Evolutionary conservation across 1,140 invertebrate genomes (phyloP).

Genomic region (Probaryconus sp.): DNA sequence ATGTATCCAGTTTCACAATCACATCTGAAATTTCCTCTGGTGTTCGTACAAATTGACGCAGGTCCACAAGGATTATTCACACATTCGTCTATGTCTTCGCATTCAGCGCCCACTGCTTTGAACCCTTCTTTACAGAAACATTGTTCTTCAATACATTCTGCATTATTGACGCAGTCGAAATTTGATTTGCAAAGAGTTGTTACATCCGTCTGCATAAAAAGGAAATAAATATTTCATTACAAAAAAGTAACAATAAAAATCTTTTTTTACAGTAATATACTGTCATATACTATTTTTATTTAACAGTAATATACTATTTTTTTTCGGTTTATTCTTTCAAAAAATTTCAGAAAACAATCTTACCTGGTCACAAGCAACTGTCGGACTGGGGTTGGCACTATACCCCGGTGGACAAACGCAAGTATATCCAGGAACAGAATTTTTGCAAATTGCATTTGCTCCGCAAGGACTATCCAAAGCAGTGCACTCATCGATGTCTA

Average conservation of each 20-base stretch:
- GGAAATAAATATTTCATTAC: background rate
- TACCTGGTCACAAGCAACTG: constrained; percentile 92
- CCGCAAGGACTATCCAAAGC: constrained; percentile 90
- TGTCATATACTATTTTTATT: background rate
- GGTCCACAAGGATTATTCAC: constrained; percentile 86
- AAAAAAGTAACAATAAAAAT: background rate
- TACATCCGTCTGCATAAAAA: constrained; percentile 83
- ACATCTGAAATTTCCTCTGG: constrained; percentile 90
- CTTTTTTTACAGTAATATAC: constrained; percentile 1
- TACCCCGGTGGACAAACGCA: constrained; percentile 94
- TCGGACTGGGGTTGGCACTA: constrained; percentile 86
- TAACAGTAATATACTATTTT: no score
- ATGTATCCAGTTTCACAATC: constrained; percentile 92
- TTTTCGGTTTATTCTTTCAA: background rate
- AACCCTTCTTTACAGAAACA: constrained; percentile 96
- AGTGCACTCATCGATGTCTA: constrained; percentile 94
- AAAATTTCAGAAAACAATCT: constrained; percentile 22
- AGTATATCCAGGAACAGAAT: constrained; percentile 90
- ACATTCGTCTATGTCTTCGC: constrained; percentile 92
- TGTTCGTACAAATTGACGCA: constrained; percentile 89
- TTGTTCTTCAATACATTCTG: constrained; percentile 90
- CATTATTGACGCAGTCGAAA: constrained; percentile 95
- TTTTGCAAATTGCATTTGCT: constrained; percentile 91
- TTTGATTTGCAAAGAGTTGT: constrained; percentile 91
- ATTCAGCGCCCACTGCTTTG: constrained; percentile 86